phyloP scores from a whole-genome alignment of 2,888 invertebrate genomes.

The Clistopyga incitator region DNA sequence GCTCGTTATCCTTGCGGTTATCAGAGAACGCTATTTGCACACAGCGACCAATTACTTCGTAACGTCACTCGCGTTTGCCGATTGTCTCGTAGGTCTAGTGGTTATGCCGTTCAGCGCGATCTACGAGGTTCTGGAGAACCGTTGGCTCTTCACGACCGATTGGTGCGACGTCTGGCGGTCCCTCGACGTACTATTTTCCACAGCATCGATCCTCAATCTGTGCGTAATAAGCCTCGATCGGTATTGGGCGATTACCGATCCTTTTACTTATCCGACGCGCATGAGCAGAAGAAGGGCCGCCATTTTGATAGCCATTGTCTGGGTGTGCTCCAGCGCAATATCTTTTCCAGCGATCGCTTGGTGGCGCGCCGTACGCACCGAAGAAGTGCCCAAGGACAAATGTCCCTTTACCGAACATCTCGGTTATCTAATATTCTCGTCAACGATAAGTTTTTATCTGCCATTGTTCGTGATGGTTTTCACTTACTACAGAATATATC shows the following conservation, averaged over 20 bases:
- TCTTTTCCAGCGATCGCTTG: slow-evolving; percentile 99
- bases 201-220: slow-evolving; percentile 98
- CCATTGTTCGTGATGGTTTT: slow-evolving; percentile 99
- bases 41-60: slow-evolving; percentile 99
- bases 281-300: slow-evolving; percentile 96
- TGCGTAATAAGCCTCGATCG: slow-evolving; percentile 98
- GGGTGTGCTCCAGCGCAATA: slow-evolving; percentile 98
- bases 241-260: slow-evolving; percentile 99
- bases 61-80: slow-evolving; percentile 98
- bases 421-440: slow-evolving; percentile 98
- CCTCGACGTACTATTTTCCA: slow-evolving; percentile 97
- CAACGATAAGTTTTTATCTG: slow-evolving; percentile 98
- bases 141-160: slow-evolving; percentile 97
- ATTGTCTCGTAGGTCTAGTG: slow-evolving; percentile 97
- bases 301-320: slow-evolving; percentile 95
- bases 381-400: slow-evolving; percentile 92
- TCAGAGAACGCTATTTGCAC: slow-evolving; percentile 96
- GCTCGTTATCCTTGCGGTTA: slow-evolving; percentile 96
- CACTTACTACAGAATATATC: slow-evolving; percentile 98
- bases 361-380: slow-evolving; percentile 95
- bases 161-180: slow-evolving; percentile 99
- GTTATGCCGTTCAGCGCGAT: slow-evolving; percentile 99
- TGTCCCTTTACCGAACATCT: slow-evolving; percentile 99
- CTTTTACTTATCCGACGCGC: slow-evolving; percentile 97
- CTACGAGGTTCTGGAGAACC: slow-evolving; percentile 94